A percentile compares a stretch with the other conserved stretches of the same genome.
These are phyloP conservation scores for Platysternon megacephalum DNA, from an alignment of 2,113 vertebrate genomes.

Conservation along the genomic window DNA sequence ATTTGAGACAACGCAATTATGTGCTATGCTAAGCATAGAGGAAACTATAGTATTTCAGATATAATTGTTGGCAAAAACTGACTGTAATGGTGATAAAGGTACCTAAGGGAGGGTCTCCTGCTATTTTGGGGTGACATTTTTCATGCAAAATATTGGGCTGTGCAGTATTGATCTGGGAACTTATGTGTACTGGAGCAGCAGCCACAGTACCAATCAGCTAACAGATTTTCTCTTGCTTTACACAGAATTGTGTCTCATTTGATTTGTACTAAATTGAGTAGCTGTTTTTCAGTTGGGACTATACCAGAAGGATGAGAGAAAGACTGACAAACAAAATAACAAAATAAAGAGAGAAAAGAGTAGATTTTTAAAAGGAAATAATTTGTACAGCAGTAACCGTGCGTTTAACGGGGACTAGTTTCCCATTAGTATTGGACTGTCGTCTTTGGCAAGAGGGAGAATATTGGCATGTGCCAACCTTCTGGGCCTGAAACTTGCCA, in stretches of 20 bases:
- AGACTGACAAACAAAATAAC: background rate
- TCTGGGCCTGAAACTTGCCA: background rate
- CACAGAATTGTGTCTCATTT: background rate
- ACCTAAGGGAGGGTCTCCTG: background rate
- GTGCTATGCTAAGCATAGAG: background rate
- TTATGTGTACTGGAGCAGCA: background rate
- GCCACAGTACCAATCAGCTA: background rate
- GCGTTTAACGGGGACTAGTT: background rate
- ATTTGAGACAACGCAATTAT: background rate
- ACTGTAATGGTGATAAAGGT: background rate
- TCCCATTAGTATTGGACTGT: background rate
- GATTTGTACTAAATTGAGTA: background rate
- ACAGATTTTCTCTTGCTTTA: background rate
- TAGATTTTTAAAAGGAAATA: background rate
- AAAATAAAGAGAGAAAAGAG: background rate
- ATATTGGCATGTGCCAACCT: background rate
- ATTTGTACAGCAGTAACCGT: background rate
- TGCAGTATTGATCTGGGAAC: background rate
- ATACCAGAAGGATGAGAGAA: background rate
- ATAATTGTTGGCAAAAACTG: background rate
- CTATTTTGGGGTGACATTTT: background rate
- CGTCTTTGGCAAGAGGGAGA: background rate
- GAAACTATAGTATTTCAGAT: background rate
- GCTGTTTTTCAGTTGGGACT: background rate
- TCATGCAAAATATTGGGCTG: background rate